phyloP scores from a whole-genome alignment of 2,888 invertebrate species.

The Trachelus stipa region DNA sequence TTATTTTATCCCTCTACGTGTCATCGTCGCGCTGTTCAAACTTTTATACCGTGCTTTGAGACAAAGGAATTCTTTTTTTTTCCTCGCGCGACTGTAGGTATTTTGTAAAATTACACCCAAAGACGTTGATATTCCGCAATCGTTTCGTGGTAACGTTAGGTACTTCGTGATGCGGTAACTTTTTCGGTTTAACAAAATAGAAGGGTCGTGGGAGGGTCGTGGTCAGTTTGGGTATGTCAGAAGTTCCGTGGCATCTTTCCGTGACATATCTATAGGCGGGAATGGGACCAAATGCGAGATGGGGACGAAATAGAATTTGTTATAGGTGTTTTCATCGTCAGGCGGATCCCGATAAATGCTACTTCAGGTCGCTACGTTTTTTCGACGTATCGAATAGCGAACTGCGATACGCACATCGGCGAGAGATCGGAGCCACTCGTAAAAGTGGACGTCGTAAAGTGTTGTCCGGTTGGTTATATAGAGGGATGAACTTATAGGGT shows the following conservation, averaged over 20 bases:
- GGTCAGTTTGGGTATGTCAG: neutral
- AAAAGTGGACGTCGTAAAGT: conserved; percentile 39
- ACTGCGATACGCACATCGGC: neutral
- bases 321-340: neutral
- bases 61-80: neutral
- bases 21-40: neutral
- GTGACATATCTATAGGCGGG: neutral
- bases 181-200: neutral
- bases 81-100: neutral
- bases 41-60: neutral
- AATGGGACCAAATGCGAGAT: neutral
- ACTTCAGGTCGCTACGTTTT: neutral
- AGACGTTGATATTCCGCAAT: neutral
- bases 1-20: neutral
- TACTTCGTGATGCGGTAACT: neutral
- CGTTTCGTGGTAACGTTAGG: neutral
- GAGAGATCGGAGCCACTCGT: conserved; percentile 29
- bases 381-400: neutral
- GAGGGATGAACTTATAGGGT: neutral
- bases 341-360: neutral
- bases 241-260: neutral
- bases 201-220: neutral
- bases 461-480: conserved; percentile 20
- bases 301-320: neutral
- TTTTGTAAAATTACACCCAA: neutral